Conservation (phyloP, 2,797 vertebrate species). For the Cryptoblepharus egeriae region DNA sequence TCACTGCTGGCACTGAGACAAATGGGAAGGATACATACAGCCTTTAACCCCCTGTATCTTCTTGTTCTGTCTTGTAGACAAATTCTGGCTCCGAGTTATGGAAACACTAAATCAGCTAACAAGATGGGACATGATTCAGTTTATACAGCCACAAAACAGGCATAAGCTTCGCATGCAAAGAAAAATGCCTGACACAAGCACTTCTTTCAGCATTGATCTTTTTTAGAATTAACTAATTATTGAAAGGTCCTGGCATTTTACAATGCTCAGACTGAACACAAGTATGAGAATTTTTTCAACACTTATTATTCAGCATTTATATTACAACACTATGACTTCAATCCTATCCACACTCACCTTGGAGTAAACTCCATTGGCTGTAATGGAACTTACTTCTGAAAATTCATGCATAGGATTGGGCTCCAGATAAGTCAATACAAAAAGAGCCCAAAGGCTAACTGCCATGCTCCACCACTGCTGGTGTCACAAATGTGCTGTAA, state of each 20-base stretch:
- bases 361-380: too few species aligned
- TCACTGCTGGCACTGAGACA: constrained; percentile 10
- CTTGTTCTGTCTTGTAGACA: constrained; percentile 66
- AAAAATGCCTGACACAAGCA: constrained; percentile 41
- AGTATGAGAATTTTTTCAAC: background rate
- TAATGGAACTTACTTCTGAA: too few species aligned
- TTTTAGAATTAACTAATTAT: background rate
- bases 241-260: background rate
- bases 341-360: too few species aligned
- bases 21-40: constrained; percentile 36
- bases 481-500: too few species aligned
- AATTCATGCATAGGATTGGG: too few species aligned
- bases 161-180: constrained; percentile 36
- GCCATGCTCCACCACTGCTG: too few species aligned
- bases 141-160: constrained; percentile 67
- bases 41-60: constrained; percentile 41
- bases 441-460: too few species aligned
- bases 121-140: constrained; percentile 72
- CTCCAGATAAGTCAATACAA: too few species aligned
- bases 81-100: constrained; percentile 52
- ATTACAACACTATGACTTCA: background rate
- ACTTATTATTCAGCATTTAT: background rate
- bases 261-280: background rate
- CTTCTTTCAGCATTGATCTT: constrained; percentile 45
- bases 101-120: constrained; percentile 63